Percentiles rank a stretch among this genome's conserved stretches.
phyloP scores from a whole-genome alignment of 2,888 invertebrate species.

The Alsophila aescularia region DNA sequence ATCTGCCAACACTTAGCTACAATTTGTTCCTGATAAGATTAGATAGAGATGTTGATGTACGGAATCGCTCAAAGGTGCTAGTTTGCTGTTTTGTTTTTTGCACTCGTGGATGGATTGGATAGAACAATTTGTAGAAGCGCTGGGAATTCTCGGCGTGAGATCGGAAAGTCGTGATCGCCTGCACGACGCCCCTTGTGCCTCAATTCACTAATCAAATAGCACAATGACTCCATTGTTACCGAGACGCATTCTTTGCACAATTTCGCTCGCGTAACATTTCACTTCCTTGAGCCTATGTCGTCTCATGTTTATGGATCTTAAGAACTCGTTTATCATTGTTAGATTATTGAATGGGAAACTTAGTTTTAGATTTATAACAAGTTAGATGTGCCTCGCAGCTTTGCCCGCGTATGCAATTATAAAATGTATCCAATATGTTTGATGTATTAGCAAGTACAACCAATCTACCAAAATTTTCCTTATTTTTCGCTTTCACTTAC shows the following conservation, averaged over 20 bases:
- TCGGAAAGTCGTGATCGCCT: slow-evolving; percentile 72
- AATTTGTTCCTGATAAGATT: slow-evolving; percentile 36
- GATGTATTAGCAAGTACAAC: no score
- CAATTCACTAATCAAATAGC: slow-evolving; percentile 71
- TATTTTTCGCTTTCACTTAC: no score
- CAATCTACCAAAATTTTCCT: no score
- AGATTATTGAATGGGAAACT: background rate
- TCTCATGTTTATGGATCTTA: slow-evolving; percentile 20
- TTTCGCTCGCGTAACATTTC: slow-evolving; percentile 53
- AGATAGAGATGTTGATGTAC: slow-evolving; percentile 36
- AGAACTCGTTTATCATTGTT: slow-evolving; percentile 1
- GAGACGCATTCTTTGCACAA: slow-evolving; percentile 58
- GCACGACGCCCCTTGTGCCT: slow-evolving; percentile 66
- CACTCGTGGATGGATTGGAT: slow-evolving; percentile 51
- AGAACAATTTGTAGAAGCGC: slow-evolving; percentile 64
- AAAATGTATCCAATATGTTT: no score
- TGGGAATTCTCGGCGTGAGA: slow-evolving; percentile 71
- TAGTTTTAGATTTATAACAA: no score
- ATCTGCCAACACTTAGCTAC: slow-evolving; percentile 31
- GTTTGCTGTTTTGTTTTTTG: slow-evolving; percentile 49
- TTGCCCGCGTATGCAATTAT: no score
- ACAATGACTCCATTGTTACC: slow-evolving; percentile 74
- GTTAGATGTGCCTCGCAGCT: no score
- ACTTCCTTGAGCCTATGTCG: slow-evolving; percentile 46
- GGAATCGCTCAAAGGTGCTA: slow-evolving; percentile 30